Evolutionary conservation across 2,797 vertebrate genomes (phyloP).

Genomic region (Anas flavirostris): DNA sequence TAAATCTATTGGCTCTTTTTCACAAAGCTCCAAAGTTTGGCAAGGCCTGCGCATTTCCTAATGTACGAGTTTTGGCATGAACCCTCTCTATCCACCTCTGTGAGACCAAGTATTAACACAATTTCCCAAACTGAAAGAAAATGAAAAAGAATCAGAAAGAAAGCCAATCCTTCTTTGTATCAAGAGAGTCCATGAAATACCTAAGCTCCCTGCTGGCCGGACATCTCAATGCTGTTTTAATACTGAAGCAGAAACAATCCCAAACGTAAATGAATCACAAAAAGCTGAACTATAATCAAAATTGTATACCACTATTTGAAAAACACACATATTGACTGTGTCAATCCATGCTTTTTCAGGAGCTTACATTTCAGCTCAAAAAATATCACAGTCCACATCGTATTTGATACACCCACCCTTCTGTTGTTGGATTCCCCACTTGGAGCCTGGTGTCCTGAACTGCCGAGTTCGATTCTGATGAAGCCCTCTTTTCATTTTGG

Average conservation of each 20-base stretch:
- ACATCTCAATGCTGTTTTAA: background rate
- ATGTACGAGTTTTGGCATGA: background rate
- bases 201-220: background rate
- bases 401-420: constrained; percentile 56
- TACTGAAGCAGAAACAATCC: background rate
- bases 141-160: background rate
- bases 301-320: background rate
- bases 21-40: background rate
- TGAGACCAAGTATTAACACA: background rate
- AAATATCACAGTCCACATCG: background rate
- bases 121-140: background rate
- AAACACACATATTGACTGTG: background rate
- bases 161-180: background rate
- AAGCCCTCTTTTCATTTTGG: constrained; percentile 81
- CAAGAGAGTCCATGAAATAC: background rate
- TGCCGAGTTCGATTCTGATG: constrained; percentile 74
- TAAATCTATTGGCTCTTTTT: background rate
- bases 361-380: background rate
- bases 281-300: background rate
- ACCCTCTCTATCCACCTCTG: background rate
- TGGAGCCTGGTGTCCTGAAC: constrained; percentile 74
- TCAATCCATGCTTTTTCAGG: background rate
- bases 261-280: background rate
- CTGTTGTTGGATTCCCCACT: constrained; percentile 76
- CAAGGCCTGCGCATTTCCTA: background rate